Conservation (phyloP, 2,797 vertebrate genomes). For the Platyrinchus mystaceus region DNA sequence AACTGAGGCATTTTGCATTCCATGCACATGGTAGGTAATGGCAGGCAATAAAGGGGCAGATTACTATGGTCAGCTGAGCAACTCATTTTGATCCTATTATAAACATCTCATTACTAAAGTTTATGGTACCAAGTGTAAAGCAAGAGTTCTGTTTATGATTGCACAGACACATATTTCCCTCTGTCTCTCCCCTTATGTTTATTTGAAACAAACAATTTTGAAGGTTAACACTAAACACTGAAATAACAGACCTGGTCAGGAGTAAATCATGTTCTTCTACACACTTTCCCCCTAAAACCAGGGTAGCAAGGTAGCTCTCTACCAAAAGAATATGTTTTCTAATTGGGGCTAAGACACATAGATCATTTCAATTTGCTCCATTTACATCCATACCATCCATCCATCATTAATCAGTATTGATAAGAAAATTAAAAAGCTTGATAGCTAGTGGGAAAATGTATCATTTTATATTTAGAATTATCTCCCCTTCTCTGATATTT, state of each 20-base stretch:
- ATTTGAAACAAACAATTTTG: not conserved
- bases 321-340: not conserved
- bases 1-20: not conserved
- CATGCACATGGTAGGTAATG: rapidly evolving
- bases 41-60: not conserved
- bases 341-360: not conserved
- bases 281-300: not conserved
- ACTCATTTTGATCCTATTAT: not conserved
- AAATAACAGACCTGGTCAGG: not conserved
- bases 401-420: not conserved
- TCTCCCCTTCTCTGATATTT: not conserved
- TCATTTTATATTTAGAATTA: not conserved
- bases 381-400: not conserved
- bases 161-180: not conserved
- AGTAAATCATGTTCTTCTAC: not conserved
- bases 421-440: not conserved
- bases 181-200: not conserved
- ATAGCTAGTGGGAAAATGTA: not conserved
- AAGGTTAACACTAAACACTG: not conserved
- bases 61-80: not conserved
- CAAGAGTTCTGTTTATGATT: not conserved
- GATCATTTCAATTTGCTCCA: not conserved
- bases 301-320: not conserved
- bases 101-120: not conserved
- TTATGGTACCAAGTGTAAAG: not conserved